These are phyloP conservation scores for Holotrichia oblita DNA, from an alignment of 1,140 invertebrate species.

Conservation along the genomic window DNA sequence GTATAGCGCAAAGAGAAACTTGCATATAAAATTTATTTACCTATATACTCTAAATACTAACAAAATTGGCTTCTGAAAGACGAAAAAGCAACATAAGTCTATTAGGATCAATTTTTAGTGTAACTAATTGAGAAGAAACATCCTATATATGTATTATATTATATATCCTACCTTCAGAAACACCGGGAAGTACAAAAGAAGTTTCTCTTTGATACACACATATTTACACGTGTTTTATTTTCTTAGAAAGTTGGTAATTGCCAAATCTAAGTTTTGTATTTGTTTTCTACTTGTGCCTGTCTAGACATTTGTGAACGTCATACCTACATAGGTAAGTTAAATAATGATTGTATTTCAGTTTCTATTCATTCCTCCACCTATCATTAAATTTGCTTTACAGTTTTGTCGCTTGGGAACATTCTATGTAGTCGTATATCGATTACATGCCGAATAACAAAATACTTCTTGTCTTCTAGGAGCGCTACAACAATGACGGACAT, in stretches of 20 bases:
- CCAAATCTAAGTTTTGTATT: constrained; percentile 21
- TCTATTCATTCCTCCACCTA: too few species aligned
- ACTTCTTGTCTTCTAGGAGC: constrained; percentile 34
- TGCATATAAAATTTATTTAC: neutral
- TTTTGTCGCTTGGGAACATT: neutral
- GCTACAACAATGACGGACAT: constrained; percentile 26
- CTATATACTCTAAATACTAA: neutral
- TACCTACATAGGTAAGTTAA: constrained; percentile 1
- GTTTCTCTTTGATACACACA: constrained; percentile 8
- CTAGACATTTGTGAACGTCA: neutral
- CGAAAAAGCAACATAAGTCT: neutral
- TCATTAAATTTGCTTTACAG: too few species aligned
- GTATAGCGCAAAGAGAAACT: constrained; percentile 1
- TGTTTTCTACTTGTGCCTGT: neutral
- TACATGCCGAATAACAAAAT: neutral
- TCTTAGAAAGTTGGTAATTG: neutral
- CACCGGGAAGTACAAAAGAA: neutral
- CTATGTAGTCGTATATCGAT: neutral
- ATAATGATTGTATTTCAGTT: too few species aligned
- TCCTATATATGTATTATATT: neutral
- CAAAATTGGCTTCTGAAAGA: constrained; percentile 6
- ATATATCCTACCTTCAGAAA: neutral
- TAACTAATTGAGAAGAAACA: neutral
- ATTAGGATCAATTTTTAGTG: constrained; percentile 28
- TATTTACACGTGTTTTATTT: neutral